phyloP scores from a whole-genome alignment of 2,888 invertebrate species.

The Sclerodermus sp. region DNA sequence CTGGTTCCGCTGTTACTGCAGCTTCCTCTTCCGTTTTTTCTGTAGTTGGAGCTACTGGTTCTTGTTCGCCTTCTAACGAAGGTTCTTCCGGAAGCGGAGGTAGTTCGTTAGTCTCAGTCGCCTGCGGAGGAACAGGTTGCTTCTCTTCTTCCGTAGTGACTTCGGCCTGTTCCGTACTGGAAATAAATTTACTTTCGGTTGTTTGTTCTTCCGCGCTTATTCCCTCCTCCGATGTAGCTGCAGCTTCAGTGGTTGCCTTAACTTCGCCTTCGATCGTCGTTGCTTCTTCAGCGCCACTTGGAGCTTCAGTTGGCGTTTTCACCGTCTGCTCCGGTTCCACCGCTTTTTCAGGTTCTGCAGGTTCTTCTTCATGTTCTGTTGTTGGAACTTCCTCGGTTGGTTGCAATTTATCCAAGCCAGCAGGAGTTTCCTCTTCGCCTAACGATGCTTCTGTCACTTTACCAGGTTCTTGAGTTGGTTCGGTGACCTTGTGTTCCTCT shows the following conservation, averaged over 20 bases:
- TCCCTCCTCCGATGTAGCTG: constrained; percentile 8
- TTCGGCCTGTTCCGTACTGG: constrained; percentile 20
- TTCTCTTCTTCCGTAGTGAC: constrained; percentile 4
- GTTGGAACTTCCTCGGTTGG: constrained; percentile 13
- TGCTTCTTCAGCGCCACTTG: constrained; percentile 8
- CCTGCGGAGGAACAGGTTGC: no score
- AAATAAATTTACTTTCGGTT: constrained; percentile 11
- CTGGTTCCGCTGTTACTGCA: constrained; percentile 7
- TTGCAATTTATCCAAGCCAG: constrained; percentile 3
- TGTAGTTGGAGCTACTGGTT: constrained; percentile 12
- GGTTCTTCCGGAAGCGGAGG: constrained; percentile 5
- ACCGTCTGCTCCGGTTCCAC: constrained; percentile 4
- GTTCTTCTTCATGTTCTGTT: constrained; percentile 19
- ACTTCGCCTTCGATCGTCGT: constrained; percentile 13
- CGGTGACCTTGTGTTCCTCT: constrained; percentile 12
- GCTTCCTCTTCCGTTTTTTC: constrained; percentile 11
- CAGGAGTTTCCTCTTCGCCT: neutral
- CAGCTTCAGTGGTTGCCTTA: constrained; percentile 7
- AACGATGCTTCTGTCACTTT: no score
- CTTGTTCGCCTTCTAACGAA: constrained; percentile 7
- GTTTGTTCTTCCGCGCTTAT: constrained; percentile 7
- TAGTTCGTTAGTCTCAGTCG: constrained; percentile 1
- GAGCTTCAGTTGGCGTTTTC: neutral
- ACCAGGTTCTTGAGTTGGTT: constrained; percentile 7
- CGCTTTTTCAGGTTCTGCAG: constrained; percentile 13